A percentile compares a stretch with the other conserved stretches of the same genome.
Conservation (phyloP, 2,113 vertebrate genomes). For the Haemorhous mexicanus region DNA sequence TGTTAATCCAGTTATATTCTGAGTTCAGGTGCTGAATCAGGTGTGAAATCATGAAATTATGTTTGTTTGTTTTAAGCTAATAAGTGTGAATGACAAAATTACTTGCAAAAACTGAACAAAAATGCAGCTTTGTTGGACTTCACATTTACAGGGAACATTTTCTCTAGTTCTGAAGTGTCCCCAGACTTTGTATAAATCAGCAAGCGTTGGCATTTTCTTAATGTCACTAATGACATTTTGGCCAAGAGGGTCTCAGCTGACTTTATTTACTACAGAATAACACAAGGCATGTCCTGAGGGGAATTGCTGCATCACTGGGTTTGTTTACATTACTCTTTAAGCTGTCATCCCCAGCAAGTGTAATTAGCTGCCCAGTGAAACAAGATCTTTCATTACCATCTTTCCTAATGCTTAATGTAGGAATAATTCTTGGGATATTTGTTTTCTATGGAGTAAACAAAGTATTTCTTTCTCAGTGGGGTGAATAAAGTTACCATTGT, state of each 20-base stretch:
- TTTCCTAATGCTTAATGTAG: not conserved
- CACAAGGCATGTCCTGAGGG: not conserved
- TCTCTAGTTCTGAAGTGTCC: not conserved
- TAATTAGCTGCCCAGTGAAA: constrained; percentile 18
- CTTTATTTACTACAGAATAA: not conserved
- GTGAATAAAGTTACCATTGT: not conserved
- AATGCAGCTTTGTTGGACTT: not conserved
- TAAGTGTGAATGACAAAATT: not conserved
- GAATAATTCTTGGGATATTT: constrained; percentile 7
- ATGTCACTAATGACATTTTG: constrained; percentile 36
- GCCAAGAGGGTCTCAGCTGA: not conserved
- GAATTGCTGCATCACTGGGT: not conserved
- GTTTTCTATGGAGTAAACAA: not conserved
- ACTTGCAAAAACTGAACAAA: not conserved
- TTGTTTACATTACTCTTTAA: constrained; percentile 36
- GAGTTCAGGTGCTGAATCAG: not conserved
- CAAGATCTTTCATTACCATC: not conserved
- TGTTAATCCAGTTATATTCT: not conserved
- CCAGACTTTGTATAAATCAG: constrained; percentile 25
- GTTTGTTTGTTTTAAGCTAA: not conserved
- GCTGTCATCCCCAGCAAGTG: not conserved
- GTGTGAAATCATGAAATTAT: not conserved
- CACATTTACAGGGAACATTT: not conserved
- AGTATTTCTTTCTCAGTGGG: not conserved
- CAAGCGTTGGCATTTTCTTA: constrained; percentile 31